phyloP scores from a whole-genome alignment of 2,888 invertebrate species.

The Argyresthia goedartella region DNA sequence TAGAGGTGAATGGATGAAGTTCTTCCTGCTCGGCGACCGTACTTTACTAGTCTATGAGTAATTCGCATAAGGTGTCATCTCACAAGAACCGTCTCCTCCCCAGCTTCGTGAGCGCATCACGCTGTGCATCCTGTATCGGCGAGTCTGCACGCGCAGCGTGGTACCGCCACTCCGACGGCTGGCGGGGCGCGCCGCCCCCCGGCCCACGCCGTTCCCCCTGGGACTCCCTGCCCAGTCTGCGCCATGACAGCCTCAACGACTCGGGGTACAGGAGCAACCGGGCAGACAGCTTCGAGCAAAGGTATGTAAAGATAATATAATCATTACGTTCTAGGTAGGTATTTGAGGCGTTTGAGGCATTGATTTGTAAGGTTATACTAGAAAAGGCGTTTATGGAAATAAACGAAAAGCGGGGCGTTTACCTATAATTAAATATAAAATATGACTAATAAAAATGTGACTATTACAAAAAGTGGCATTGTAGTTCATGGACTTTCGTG shows the following conservation, averaged over 20 bases:
- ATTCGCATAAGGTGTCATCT: too few species aligned
- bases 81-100: not conserved
- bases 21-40: too few species aligned
- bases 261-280: conserved; percentile 89
- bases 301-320: conserved; percentile 61
- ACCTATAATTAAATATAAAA: too few species aligned
- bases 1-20: too few species aligned
- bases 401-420: too few species aligned
- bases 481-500: too few species aligned
- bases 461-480: too few species aligned
- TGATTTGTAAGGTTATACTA: too few species aligned
- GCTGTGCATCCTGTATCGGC: conserved; percentile 90
- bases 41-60: too few species aligned
- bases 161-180: conserved; percentile 92
- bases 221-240: conserved; percentile 88
- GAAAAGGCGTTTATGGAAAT: too few species aligned
- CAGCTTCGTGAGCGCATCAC: conserved; percentile 72
- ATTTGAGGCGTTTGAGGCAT: too few species aligned
- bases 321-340: not conserved
- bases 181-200: conserved; percentile 73
- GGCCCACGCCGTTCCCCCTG: conserved; percentile 85
- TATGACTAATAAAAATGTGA: too few species aligned
- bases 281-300: conserved; percentile 88
- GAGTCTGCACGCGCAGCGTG: conserved; percentile 90
- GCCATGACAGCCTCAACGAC: conserved; percentile 89